Evolutionary conservation across 2,888 invertebrate genomes (phyloP).

Genomic region (Isotomurus palustris): DNA sequence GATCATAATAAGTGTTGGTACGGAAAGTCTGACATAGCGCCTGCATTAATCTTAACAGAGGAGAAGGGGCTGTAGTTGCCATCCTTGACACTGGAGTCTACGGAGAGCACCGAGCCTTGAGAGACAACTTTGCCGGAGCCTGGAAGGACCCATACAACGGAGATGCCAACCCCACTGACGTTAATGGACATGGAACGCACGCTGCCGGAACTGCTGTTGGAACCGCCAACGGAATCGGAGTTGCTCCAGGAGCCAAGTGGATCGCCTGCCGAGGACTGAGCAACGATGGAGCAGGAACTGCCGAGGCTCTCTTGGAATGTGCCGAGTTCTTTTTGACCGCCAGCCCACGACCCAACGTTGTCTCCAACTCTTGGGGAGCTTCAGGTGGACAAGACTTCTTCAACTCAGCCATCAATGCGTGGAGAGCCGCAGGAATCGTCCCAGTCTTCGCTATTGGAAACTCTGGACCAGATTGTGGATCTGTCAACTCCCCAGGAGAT

Average conservation of each 20-base stretch:
- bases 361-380: constrained; percentile 6
- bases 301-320: neutral
- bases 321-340: neutral
- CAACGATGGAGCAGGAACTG: constrained; percentile 1
- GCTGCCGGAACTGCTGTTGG: neutral
- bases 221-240: neutral
- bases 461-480: constrained; percentile 2
- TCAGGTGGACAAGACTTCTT: neutral
- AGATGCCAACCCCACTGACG: neutral
- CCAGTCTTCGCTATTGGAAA: constrained; percentile 11
- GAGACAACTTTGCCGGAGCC: neutral
- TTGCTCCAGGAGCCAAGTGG: constrained; percentile 6
- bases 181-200: constrained; percentile 6
- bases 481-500: constrained; percentile 9
- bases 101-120: neutral
- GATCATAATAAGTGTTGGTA: too few species aligned
- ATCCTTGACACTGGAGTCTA: neutral
- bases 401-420: constrained; percentile 1
- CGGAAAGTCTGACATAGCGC: too few species aligned
- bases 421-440: neutral
- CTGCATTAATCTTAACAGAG: neutral
- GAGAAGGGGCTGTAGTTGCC: neutral
- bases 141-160: constrained; percentile 1
- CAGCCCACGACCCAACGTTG: neutral
- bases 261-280: neutral